These are phyloP conservation scores for Cirrhinus molitorella DNA, from an alignment of 2,797 vertebrate genomes.

Conservation along the genomic window DNA sequence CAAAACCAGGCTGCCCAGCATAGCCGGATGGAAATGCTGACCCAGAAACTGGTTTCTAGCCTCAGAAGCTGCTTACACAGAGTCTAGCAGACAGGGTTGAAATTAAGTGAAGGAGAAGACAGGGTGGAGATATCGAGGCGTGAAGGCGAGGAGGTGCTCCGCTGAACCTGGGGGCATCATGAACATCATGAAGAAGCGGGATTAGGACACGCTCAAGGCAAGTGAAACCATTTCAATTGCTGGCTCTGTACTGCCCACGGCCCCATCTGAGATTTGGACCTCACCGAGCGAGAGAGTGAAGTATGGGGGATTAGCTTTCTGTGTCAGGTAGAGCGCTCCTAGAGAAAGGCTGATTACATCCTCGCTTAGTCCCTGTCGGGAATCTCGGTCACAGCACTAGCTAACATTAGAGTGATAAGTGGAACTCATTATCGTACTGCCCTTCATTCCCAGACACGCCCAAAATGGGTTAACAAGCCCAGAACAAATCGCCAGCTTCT, in stretches of 20 bases:
- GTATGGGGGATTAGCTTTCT: conserved; percentile 32
- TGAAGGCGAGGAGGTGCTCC: conserved; percentile 45
- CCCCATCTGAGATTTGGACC: conserved; percentile 44
- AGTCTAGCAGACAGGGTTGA: conserved; percentile 38
- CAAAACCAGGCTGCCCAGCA: conserved; percentile 29
- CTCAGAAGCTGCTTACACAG: conserved; percentile 48
- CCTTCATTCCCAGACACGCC: conserved; percentile 36
- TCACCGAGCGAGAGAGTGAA: conserved; percentile 16
- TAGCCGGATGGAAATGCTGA: conserved; percentile 40
- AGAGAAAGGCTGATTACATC: conserved; percentile 43
- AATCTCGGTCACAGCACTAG: conserved; percentile 39
- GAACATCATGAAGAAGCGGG: conserved; percentile 64
- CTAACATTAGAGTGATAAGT: conserved; percentile 49
- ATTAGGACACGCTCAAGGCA: conserved; percentile 70
- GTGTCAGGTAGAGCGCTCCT: conserved; percentile 27
- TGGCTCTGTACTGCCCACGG: conserved; percentile 61
- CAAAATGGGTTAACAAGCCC: conserved; percentile 65
- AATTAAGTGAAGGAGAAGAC: conserved; percentile 4
- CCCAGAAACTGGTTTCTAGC: conserved; percentile 55
- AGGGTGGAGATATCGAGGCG: background rate
- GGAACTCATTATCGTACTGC: conserved; percentile 49
- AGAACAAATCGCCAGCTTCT: conserved; percentile 42
- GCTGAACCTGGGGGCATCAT: conserved; percentile 62
- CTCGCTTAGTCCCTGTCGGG: conserved; percentile 24
- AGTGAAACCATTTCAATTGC: conserved; percentile 74